A percentile compares a stretch with the other conserved stretches of the same genome.
Evolutionary conservation across 2,888 invertebrate species (phyloP).

Genomic region (Rotaria magnacalcarata): DNA sequence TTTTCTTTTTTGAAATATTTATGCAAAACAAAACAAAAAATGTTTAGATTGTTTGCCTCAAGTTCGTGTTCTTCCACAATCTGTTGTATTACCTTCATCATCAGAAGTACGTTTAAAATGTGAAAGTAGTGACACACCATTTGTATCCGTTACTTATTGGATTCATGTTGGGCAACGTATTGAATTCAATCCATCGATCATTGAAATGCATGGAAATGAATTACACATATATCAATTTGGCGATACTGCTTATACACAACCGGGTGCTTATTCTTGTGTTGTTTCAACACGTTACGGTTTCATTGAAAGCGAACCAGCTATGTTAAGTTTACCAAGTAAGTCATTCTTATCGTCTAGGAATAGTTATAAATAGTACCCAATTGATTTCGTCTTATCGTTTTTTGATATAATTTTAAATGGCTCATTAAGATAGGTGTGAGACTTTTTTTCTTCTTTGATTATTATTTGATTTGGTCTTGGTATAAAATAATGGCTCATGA

Average conservation of each 20-base stretch:
- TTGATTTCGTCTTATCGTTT: not conserved
- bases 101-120: slow-evolving; percentile 22
- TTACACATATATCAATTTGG: slow-evolving; percentile 33
- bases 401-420: slow-evolving; percentile 13
- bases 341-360: not conserved
- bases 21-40: too few species aligned
- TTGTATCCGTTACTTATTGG: slow-evolving; percentile 12
- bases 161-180: slow-evolving; percentile 21
- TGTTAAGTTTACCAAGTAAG: slow-evolving; percentile 36
- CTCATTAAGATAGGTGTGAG: not conserved
- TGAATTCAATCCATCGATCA: slow-evolving; percentile 5
- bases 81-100: not conserved
- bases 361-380: not conserved
- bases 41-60: slow-evolving; percentile 13
- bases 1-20: too few species aligned
- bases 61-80: slow-evolving; percentile 26
- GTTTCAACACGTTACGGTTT: slow-evolving; percentile 22
- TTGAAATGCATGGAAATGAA: slow-evolving; percentile 31
- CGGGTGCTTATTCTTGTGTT: slow-evolving; percentile 25
- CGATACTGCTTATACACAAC: slow-evolving; percentile 35
- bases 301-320: not conserved
- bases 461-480: not conserved
- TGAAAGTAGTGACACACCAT: slow-evolving; percentile 21
- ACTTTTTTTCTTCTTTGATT: not conserved
- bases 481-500: not conserved